Conservation (phyloP, 1,140 invertebrate species). For the Globodera ellingtonae region DNA sequence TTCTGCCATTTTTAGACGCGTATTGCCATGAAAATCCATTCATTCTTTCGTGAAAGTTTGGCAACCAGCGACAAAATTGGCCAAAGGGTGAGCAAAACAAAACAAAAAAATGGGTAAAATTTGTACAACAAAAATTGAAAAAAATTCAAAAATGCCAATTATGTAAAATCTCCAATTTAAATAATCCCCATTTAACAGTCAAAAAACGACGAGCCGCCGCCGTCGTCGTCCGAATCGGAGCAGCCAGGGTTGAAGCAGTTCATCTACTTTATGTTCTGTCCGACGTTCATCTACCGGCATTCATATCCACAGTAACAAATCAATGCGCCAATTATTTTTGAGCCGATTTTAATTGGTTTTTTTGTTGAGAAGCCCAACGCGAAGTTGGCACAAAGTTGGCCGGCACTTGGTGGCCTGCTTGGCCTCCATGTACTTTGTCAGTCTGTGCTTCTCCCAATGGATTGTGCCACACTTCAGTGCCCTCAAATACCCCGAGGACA, state of each 20-base stretch:
- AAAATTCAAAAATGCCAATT: background rate
- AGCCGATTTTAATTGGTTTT: too few species aligned
- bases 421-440: constrained; percentile 60
- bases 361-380: constrained; percentile 36
- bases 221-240: background rate
- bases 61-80: constrained; percentile 1
- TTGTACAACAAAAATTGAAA: too few species aligned
- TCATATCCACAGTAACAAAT: constrained; percentile 45
- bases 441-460: constrained; percentile 56
- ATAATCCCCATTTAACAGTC: too few species aligned
- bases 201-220: background rate
- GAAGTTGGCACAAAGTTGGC: constrained; percentile 52
- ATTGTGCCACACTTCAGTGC: constrained; percentile 49
- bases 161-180: background rate
- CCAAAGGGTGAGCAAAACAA: too few species aligned
- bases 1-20: constrained; percentile 52
- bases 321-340: background rate
- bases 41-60: constrained; percentile 59
- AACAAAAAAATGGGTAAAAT: too few species aligned
- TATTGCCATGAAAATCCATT: constrained; percentile 63
- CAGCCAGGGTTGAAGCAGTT: constrained; percentile 56
- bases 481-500: constrained; percentile 35
- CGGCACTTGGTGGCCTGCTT: constrained; percentile 51
- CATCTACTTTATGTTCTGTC: constrained; percentile 61
- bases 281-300: constrained; percentile 61